phyloP scores from a whole-genome alignment of 2,888 invertebrate species.

The Ypsolopha sequella region DNA sequence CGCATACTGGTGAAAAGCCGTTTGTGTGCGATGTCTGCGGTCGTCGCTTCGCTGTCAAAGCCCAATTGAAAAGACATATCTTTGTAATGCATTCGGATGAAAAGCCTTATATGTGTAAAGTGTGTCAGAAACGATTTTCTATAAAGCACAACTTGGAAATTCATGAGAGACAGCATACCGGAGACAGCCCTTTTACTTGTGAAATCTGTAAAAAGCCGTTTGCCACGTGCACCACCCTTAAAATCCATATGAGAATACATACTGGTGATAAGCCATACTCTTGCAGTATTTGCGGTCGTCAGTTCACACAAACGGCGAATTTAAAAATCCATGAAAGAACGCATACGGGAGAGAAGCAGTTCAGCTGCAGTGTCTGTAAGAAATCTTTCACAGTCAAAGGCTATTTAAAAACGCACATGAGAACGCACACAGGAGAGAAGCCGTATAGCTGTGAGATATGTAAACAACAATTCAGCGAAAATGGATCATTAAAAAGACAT shows the following conservation, averaged over 20 bases:
- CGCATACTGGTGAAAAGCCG: constrained; percentile 50
- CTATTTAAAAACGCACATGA: constrained; percentile 54
- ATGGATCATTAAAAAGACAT: constrained; percentile 50
- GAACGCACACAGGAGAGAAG: constrained; percentile 50
- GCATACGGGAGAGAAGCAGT: constrained; percentile 51
- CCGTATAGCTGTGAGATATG: constrained; percentile 48
- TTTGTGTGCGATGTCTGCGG: constrained; percentile 56
- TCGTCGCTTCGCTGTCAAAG: constrained; percentile 41
- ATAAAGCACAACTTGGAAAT: constrained; percentile 52
- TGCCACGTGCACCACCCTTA: constrained; percentile 50
- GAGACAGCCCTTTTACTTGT: constrained; percentile 45
- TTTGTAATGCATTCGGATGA: constrained; percentile 47
- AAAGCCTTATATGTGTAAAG: constrained; percentile 40
- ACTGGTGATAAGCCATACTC: constrained; percentile 51
- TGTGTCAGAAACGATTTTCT: constrained; percentile 50
- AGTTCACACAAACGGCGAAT: constrained; percentile 55
- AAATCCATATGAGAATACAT: constrained; percentile 55
- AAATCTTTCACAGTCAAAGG: constrained; percentile 56
- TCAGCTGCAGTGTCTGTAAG: constrained; percentile 42
- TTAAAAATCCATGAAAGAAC: constrained; percentile 52
- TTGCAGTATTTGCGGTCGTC: constrained; percentile 42
- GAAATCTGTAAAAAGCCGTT: constrained; percentile 53
- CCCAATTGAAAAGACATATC: constrained; percentile 52
- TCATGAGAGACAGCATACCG: constrained; percentile 51
- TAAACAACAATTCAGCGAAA: constrained; percentile 45